These are phyloP conservation scores for Mycogona germanica DNA, from an alignment of 2,888 invertebrate genomes.

Conservation along the genomic window DNA sequence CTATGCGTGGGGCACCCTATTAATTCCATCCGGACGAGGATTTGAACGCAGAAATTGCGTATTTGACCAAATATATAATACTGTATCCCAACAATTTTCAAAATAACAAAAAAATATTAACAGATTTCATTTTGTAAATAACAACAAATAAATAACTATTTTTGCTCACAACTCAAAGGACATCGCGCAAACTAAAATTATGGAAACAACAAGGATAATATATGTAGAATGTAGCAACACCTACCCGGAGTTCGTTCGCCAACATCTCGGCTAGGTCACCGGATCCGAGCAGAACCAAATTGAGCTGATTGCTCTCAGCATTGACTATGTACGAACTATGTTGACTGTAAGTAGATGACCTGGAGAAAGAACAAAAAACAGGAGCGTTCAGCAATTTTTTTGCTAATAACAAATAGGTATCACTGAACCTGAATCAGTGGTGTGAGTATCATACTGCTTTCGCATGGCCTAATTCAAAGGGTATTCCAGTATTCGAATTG, in stretches of 20 bases:
- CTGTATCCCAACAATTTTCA: no score
- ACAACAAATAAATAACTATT: neutral
- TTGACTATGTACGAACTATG: constrained; percentile 51
- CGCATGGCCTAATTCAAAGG: no score
- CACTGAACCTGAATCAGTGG: no score
- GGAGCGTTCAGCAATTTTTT: no score
- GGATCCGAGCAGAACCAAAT: constrained; percentile 76
- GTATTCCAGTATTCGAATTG: no score
- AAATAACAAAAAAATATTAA: neutral
- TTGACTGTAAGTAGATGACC: constrained; percentile 46
- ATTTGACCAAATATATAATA: no score
- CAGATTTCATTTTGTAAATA: neutral
- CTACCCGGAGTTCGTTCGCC: constrained; percentile 62
- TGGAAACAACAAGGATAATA: neutral
- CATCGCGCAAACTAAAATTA: neutral
- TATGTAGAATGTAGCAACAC: constrained; percentile 21
- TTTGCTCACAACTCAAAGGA: neutral
- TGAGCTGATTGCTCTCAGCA: constrained; percentile 58
- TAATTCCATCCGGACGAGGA: no score
- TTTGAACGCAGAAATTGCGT: no score
- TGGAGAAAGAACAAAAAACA: constrained; percentile 19
- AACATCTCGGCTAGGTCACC: constrained; percentile 78
- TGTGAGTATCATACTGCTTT: no score
- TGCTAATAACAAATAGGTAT: no score
- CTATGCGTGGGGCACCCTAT: no score